Evolutionary conservation across 2,888 invertebrate genomes (phyloP).

Genomic region (Agrochola circellaris): DNA sequence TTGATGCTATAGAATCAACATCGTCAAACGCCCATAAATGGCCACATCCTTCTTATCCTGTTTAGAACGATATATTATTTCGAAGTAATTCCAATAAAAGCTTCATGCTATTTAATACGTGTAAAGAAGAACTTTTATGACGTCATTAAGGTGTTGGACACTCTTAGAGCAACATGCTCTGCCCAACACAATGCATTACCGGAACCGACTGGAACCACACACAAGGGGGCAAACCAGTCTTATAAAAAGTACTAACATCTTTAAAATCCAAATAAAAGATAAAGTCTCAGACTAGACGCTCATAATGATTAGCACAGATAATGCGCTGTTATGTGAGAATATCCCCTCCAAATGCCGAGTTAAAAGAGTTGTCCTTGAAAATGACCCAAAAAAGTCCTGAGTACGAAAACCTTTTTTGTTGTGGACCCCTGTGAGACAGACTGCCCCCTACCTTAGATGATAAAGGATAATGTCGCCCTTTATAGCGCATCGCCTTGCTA

Average conservation of each 20-base stretch:
- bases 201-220: conserved; percentile 18
- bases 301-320: conserved; percentile 53
- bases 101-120: conserved; percentile 7
- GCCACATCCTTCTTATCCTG: not conserved
- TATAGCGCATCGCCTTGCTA: conserved; percentile 72
- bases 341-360: conserved; percentile 62
- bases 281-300: conserved; percentile 45
- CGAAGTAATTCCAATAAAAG: not conserved
- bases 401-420: conserved; percentile 77
- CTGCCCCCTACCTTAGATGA: conserved; percentile 72
- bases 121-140: conserved; percentile 1
- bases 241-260: conserved; percentile 29
- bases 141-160: not conserved
- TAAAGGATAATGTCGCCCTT: conserved; percentile 75
- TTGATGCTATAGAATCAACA: not conserved
- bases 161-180: conserved; percentile 3
- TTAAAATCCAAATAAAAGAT: conserved; percentile 56
- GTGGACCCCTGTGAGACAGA: conserved; percentile 76
- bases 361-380: conserved; percentile 79
- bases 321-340: conserved; percentile 45
- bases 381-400: conserved; percentile 78
- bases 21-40: not conserved
- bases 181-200: not conserved
- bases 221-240: conserved; percentile 14
- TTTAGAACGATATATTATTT: not conserved